Base-by-base conservation (phyloP, 2,797 vertebrate species). In the Melanotaenia maccullochi region DNA sequence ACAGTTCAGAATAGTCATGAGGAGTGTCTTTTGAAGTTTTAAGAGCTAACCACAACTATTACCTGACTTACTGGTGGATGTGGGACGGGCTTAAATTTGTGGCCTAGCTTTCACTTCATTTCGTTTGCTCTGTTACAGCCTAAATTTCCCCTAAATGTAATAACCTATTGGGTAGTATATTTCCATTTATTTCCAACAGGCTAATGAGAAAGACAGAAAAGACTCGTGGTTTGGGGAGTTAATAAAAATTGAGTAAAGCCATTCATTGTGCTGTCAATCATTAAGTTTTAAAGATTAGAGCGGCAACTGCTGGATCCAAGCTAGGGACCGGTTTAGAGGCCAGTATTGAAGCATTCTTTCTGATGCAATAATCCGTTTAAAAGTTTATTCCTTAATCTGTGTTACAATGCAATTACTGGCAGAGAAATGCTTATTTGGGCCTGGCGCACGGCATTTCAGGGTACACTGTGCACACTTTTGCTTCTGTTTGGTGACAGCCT, bases 281-380 rank as follows among this genome's bases (percentile, higher is more conserved):
- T 54, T 51, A 57, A n/a, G 61, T 78, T 73, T 82, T 78, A 32
- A 79, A 77, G 85, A 91, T 85, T 81, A 88, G 72, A 74, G 25
- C 32, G 12, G 73, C 71, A 73, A 81, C 72, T 75, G 82, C 78
- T 75, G 64, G 74, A 78, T 79, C 66, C 81, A 86, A 88, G 86
- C 75, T 83, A 86, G 87, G 85, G 75, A 72, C 73, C 47, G 28
- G 78, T 87, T 85, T 66, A 85, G 76, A 67, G 76, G 78, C 65
- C 87, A 91, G 90, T 90, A 93, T 86, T 89, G 87, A 92, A 93
- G 92, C 94, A 93, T 94, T 94, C 92, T 88, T 81, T 82, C 78
- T 71, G 70, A 62, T 61, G 44, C 62, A 62, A 28, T 93, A 94
- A 95, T 94, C 94, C 89, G 85, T 88, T 94, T 89, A 94, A 72